phyloP scores from a whole-genome alignment of 2,888 invertebrate genomes.

The Dicycla oo region DNA sequence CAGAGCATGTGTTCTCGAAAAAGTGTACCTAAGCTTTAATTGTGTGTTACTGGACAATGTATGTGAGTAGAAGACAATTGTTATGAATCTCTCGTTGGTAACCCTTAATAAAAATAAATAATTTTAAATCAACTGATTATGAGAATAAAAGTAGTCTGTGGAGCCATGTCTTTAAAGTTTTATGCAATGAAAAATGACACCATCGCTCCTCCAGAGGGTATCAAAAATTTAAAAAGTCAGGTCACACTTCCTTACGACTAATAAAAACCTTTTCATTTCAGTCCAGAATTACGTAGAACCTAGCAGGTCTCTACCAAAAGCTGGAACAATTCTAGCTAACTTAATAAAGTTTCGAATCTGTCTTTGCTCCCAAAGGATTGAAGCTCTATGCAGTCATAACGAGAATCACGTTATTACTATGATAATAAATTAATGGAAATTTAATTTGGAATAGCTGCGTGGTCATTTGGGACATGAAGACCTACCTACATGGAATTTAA shows the following conservation, averaged over 20 bases:
- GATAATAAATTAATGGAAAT: constrained; percentile 17
- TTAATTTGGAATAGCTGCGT: background rate
- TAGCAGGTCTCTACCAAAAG: background rate
- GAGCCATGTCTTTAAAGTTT: background rate
- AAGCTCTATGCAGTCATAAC: constrained; percentile 22
- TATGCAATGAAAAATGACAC: too few relatives aligned
- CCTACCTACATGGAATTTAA: background rate
- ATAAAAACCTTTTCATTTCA: background rate
- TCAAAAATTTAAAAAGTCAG: background rate
- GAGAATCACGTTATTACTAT: constrained; percentile 17
- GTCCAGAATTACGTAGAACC: background rate
- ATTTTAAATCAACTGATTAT: too few relatives aligned
- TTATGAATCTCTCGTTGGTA: too few relatives aligned
- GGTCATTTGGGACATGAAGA: constrained; percentile 1
- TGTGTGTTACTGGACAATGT: too few relatives aligned
- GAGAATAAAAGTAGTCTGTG: background rate
- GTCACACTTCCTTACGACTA: background rate
- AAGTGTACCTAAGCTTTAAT: too few relatives aligned
- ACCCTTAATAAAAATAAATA: too few relatives aligned
- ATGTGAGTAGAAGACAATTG: too few relatives aligned
- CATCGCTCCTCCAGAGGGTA: too few relatives aligned
- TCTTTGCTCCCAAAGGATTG: constrained; percentile 19
- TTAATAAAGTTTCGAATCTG: constrained; percentile 15
- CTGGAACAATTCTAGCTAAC: constrained; percentile 6
- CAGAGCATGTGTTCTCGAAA: too few relatives aligned